Conservation (phyloP, 2,113 vertebrate species). For the Misgurnus anguillicaudatus region DNA sequence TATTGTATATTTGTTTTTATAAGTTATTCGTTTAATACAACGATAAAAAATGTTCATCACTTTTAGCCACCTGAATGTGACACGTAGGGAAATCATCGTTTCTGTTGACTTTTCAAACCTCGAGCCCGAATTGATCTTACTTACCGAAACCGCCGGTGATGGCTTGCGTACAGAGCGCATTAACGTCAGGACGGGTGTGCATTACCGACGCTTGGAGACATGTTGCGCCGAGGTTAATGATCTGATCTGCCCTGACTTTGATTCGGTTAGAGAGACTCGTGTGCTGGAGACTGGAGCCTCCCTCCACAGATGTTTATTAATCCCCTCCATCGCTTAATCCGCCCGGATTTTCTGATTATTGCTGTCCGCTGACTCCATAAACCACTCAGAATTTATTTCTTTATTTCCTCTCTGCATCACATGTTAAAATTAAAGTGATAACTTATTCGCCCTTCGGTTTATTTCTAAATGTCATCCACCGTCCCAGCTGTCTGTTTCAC, state of each 20-base stretch:
- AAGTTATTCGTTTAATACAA: too few species aligned
- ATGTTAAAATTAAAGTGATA: background rate
- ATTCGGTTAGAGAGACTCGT: constrained; percentile 32
- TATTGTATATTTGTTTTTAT: too few species aligned
- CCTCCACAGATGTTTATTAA: constrained; percentile 73
- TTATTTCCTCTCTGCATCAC: constrained; percentile 26
- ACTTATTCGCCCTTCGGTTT: background rate
- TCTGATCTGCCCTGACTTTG: constrained; percentile 30
- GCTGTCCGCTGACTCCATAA: constrained; percentile 28
- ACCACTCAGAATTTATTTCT: constrained; percentile 16
- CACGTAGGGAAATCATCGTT: constrained; percentile 23
- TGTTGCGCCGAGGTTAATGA: constrained; percentile 40
- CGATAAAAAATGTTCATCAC: too few species aligned
- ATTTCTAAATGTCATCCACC: background rate
- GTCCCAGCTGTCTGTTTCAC: background rate
- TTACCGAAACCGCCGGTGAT: constrained; percentile 21
- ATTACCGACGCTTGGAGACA: constrained; percentile 37
- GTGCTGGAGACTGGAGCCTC: constrained; percentile 32
- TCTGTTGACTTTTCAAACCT: constrained; percentile 31
- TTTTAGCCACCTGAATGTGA: constrained; percentile 16
- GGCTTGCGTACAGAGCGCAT: constrained; percentile 28
- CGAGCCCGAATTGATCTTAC: constrained; percentile 18
- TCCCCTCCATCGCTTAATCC: constrained; percentile 59
- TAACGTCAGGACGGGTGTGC: constrained; percentile 36
- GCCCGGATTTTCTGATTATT: constrained; percentile 48